These are phyloP conservation scores for Pseudomyrmex dendroicus DNA, from an alignment of 1,140 invertebrate species.

Conservation along the genomic window DNA sequence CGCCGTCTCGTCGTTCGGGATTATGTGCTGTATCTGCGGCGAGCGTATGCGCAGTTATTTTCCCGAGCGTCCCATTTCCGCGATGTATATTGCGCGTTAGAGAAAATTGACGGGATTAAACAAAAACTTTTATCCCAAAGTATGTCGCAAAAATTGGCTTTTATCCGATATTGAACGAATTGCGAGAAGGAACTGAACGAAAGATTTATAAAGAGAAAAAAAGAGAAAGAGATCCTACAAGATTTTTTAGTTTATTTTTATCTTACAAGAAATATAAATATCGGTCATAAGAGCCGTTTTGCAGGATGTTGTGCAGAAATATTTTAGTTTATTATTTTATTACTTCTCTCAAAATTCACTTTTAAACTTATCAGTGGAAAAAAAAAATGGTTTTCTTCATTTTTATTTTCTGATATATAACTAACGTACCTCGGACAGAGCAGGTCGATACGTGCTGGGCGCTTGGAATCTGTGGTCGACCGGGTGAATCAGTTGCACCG, in stretches of 20 bases:
- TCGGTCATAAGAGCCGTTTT: too few relatives aligned
- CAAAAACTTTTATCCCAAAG: slow-evolving; percentile 8
- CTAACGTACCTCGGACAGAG: slow-evolving; percentile 66
- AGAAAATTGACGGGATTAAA: slow-evolving; percentile 16
- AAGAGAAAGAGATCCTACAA: too few relatives aligned
- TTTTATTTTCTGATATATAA: neutral
- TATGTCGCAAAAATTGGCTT: neutral
- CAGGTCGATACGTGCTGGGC: slow-evolving; percentile 61
- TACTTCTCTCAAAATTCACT: too few relatives aligned
- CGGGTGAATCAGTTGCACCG: slow-evolving; percentile 67
- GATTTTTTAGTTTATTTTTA: too few relatives aligned
- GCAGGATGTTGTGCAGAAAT: too few relatives aligned
- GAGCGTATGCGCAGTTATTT: slow-evolving; percentile 9
- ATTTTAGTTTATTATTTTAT: too few relatives aligned
- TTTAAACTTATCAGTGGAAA: too few relatives aligned
- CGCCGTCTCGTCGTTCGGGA: slow-evolving; percentile 70
- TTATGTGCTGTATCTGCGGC: slow-evolving; percentile 56
- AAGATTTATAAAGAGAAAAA: too few relatives aligned
- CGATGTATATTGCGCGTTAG: neutral
- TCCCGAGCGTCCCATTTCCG: slow-evolving; percentile 2
- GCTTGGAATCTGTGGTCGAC: slow-evolving; percentile 68
- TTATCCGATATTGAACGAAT: neutral
- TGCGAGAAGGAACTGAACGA: neutral
- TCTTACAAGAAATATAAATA: too few relatives aligned
- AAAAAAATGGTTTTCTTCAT: neutral